These are phyloP conservation scores for Paraescarpia echinospica DNA, from an alignment of 1,140 invertebrate species.

Conservation along the genomic window DNA sequence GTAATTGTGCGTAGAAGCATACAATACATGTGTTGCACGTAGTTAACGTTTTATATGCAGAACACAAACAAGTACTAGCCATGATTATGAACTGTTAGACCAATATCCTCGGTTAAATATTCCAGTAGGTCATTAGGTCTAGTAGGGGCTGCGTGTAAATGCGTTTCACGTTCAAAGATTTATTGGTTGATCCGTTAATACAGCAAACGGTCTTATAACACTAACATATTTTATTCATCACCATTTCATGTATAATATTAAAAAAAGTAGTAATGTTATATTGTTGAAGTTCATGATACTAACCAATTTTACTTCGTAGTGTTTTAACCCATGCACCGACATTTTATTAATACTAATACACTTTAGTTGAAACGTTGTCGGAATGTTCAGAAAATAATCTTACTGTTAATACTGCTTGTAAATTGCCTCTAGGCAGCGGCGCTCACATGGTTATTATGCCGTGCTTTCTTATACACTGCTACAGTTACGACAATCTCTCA, in stretches of 20 bases:
- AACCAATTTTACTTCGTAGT: no score
- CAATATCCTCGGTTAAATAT: neutral
- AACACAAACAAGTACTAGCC: neutral
- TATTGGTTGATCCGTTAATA: no score
- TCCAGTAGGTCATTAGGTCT: no score
- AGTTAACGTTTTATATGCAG: neutral
- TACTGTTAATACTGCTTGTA: neutral
- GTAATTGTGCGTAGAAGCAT: neutral
- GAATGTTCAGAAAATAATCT: neutral
- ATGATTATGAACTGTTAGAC: neutral
- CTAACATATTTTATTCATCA: neutral
- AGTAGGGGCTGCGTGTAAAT: no score
- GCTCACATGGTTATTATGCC: neutral
- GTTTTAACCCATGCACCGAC: no score
- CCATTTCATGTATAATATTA: no score
- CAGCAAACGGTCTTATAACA: neutral
- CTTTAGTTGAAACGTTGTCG: neutral
- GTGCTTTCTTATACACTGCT: neutral
- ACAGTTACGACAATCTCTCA: neutral
- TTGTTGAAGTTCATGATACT: no score
- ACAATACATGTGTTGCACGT: neutral
- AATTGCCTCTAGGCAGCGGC: neutral
- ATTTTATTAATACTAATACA: no score
- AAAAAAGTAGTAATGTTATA: no score
- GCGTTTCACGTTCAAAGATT: no score